Base-by-base conservation (phyloP, 2,113 vertebrate species). In the Nettapus auritus region DNA sequence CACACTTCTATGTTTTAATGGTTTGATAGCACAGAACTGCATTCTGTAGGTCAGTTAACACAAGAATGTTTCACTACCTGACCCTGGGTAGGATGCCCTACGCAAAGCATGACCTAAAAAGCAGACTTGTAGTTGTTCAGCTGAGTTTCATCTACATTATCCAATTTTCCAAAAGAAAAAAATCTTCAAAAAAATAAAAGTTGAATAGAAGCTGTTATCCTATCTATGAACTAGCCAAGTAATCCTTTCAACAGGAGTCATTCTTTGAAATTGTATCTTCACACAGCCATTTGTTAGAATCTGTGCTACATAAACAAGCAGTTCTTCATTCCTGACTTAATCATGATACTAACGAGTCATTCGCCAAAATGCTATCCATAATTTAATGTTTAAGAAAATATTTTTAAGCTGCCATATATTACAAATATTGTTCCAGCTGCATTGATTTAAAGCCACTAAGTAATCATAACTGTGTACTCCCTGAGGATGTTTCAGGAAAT, bases 321-420 rank as follows among this genome's bases (percentile, higher is more conserved):
- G 77, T 77, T 73, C 62, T 87, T 77, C 56, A 34, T 55, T 48
- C 84, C 81, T 90, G 79, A 73, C 75, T 97, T 86, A 85, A 64
- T 48, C 75, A 81, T 0, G 0, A 19, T 70, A 84, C 76, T 96
- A 91, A 95, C 55, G 78, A 96, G 53, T 81, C 7, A 33, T 92
- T 77, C 89, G 83, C 60, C 88, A 93, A 97, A 97, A 93, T 17
- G 1, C 48, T 48, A 69, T 11, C 55, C 50, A 86, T 50, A 66
- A 91, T 95, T 95, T 94, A 76, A 90, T 69, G 67, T 92, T 95
- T 62, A 8, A 70, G 31, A 48, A 94, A 87, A 79, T 84, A 63
- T 81, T 93, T 94, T 63, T 82, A 92, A 82, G 76, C 56, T 96
- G 95, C 68, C 90, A 96, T 85, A 96, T 94, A 93, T 90, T 93